A percentile compares a stretch with the other conserved stretches of the same genome.
These are phyloP conservation scores for Ceratosolen fusciceps DNA, from an alignment of 1,140 invertebrate species.

Conservation along the genomic window DNA sequence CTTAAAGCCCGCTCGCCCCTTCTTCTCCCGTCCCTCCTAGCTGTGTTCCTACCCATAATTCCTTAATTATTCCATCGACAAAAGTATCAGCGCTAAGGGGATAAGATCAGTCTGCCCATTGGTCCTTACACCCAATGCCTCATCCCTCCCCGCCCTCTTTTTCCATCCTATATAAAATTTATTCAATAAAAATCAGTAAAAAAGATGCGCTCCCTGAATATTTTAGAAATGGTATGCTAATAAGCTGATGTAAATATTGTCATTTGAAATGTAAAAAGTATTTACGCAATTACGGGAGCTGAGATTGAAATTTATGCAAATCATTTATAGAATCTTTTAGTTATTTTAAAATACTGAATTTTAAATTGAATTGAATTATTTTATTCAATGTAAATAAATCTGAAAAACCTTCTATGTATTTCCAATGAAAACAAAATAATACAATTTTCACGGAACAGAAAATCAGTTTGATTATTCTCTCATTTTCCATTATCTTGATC, in stretches of 20 bases:
- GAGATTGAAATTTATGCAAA: not conserved
- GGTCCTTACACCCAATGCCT: too few species aligned
- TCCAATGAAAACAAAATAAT: not conserved
- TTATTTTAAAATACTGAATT: not conserved
- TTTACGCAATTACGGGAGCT: not conserved
- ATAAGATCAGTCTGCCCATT: too few species aligned
- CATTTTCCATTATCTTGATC: not conserved
- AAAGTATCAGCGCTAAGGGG: not conserved
- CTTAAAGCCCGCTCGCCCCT: not conserved
- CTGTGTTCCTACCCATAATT: not conserved
- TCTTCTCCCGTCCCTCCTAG: too few species aligned
- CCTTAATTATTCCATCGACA: not conserved
- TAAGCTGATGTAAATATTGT: not conserved
- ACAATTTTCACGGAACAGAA: not conserved
- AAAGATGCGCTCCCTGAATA: too few species aligned
- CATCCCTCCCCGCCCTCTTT: too few species aligned
- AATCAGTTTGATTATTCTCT: not conserved
- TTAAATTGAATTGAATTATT: not conserved
- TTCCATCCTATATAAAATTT: too few species aligned
- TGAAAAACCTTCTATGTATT: not conserved
- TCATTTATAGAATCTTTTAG: not conserved
- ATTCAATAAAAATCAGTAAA: not conserved
- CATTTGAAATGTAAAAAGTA: not conserved
- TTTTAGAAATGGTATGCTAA: not conserved
- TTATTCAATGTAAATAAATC: not conserved